These are phyloP conservation scores for Pseudochromis fuscus DNA, from an alignment of 2,797 vertebrate genomes.

Conservation along the genomic window DNA sequence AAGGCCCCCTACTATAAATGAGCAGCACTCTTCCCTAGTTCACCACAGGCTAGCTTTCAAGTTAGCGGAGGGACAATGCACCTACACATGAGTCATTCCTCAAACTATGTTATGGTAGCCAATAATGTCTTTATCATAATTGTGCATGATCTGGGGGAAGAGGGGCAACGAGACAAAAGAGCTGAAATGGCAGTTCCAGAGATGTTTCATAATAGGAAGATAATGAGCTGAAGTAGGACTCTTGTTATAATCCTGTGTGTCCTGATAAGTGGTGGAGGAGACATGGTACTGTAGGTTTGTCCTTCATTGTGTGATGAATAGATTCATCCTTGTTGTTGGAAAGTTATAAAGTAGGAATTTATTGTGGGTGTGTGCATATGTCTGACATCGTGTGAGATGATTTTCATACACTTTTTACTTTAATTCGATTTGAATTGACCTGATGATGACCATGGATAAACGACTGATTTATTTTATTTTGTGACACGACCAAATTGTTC, in stretches of 20 bases:
- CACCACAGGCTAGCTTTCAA: conserved; percentile 40
- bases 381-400: neutral
- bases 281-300: neutral
- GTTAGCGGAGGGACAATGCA: conserved; percentile 56
- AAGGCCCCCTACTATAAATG: conserved; percentile 64
- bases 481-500: no score
- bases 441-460: neutral
- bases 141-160: conserved; percentile 51
- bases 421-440: neutral
- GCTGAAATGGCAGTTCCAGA: conserved; percentile 16
- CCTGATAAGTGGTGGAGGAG: neutral
- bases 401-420: neutral
- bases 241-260: neutral
- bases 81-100: conserved; percentile 65
- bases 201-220: conserved; percentile 34
- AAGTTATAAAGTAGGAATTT: neutral
- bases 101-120: conserved; percentile 55
- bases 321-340: neutral
- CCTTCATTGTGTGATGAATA: neutral
- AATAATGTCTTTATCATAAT: conserved; percentile 76
- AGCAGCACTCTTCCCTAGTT: conserved; percentile 57
- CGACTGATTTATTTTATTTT: no score
- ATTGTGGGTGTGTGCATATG: neutral
- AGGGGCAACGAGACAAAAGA: conserved; percentile 30
- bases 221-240: conserved; percentile 29